These are phyloP conservation scores for Lymantria monacha DNA, from an alignment of 2,888 invertebrate species.

Conservation along the genomic window DNA sequence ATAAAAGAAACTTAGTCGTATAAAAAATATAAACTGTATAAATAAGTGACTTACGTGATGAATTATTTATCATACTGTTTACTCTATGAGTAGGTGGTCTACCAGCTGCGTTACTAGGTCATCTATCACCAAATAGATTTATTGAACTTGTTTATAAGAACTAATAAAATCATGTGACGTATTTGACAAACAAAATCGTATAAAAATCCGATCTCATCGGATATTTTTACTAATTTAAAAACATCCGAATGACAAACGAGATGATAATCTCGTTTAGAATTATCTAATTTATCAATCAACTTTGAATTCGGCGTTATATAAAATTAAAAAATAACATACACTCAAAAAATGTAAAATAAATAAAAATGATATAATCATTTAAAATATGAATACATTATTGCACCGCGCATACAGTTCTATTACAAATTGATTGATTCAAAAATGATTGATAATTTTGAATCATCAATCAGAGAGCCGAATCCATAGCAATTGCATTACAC, in stretches of 20 bases:
- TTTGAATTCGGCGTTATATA: conserved; percentile 20
- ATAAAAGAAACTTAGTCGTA: no score
- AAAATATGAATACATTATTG: conserved; percentile 14
- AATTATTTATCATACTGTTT: no score
- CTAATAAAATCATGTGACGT: conserved; percentile 25
- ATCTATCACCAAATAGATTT: neutral
- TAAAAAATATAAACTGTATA: no score
- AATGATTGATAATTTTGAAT: conserved; percentile 15
- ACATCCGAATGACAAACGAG: conserved; percentile 13
- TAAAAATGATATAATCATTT: neutral
- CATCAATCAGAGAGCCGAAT: conserved; percentile 25
- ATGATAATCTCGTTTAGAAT: conserved; percentile 7
- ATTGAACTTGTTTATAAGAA: no score
- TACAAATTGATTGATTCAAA: conserved; percentile 16
- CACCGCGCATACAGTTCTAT: conserved; percentile 9
- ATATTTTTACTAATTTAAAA: conserved; percentile 35
- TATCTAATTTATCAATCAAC: conserved; percentile 26
- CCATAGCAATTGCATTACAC: conserved; percentile 36
- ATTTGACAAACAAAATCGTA: conserved; percentile 6
- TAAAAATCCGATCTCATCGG: conserved; percentile 52
- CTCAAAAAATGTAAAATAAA: neutral
- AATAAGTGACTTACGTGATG: no score
- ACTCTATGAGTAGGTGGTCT: no score
- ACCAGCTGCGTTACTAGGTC: neutral
- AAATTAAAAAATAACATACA: neutral